phyloP scores from a whole-genome alignment of 2,113 vertebrate species.

The Penelope pileata region DNA sequence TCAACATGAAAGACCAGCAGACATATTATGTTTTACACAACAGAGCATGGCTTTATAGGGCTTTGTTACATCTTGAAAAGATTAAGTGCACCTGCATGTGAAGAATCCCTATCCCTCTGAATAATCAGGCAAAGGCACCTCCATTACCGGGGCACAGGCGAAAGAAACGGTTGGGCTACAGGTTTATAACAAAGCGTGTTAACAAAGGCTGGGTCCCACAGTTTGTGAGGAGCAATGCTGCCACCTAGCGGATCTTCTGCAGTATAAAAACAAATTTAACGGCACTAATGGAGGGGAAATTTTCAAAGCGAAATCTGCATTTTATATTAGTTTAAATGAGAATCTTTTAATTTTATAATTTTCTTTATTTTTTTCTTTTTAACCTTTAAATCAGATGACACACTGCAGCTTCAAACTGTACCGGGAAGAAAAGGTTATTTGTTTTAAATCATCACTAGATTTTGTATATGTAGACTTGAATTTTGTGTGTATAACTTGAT shows the following conservation, averaged over 20 bases:
- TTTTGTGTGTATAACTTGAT: background rate
- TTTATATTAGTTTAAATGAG: background rate
- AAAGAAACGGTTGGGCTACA: background rate
- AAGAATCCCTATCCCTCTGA: constrained; percentile 26
- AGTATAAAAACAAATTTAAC: background rate
- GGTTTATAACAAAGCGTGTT: background rate
- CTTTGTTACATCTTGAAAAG: constrained; percentile 78
- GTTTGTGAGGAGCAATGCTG: constrained; percentile 58
- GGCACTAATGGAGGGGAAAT: background rate
- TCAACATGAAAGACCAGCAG: constrained; percentile 43
- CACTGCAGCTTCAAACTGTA: background rate
- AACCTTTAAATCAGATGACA: background rate
- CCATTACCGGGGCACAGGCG: background rate
- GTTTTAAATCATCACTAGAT: background rate
- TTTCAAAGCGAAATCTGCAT: background rate
- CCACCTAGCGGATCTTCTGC: constrained; percentile 69
- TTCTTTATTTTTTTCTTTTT: background rate
- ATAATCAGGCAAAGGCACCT: constrained; percentile 23
- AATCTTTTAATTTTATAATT: background rate
- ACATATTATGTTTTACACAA: constrained; percentile 50
- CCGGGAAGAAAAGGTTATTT: background rate
- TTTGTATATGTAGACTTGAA: background rate
- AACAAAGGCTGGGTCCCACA: background rate
- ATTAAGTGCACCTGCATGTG: constrained; percentile 77
- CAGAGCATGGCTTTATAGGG: constrained; percentile 48